Percentiles rank a stretch among this genome's conserved stretches.
These are phyloP conservation scores for Siphamia tubifer DNA, from an alignment of 2,113 vertebrate genomes.

Conservation along the genomic window DNA sequence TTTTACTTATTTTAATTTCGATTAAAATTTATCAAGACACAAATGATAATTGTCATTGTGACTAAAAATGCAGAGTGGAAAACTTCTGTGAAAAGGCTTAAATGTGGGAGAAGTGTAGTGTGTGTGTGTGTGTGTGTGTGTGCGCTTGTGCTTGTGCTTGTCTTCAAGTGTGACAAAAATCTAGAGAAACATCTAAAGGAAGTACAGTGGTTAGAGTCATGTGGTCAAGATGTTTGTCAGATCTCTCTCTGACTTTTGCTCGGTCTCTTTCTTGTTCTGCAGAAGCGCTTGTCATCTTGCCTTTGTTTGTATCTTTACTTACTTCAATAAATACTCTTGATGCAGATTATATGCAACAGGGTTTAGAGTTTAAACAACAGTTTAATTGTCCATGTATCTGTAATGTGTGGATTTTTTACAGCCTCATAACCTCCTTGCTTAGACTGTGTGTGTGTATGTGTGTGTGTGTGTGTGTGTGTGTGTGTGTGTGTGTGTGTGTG, in stretches of 20 bases:
- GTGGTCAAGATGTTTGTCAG: conserved; percentile 75
- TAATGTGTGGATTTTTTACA: background rate
- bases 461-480: background rate
- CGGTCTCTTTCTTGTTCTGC: conserved; percentile 49
- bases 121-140: background rate
- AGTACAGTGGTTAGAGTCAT: conserved; percentile 76
- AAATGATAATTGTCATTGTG: conserved; percentile 1
- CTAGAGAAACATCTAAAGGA: conserved; percentile 73
- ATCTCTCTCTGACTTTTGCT: conserved; percentile 33
- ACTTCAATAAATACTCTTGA: background rate
- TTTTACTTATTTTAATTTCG: background rate
- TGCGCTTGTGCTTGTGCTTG: background rate
- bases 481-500: background rate
- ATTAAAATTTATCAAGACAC: background rate
- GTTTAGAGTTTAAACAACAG: background rate
- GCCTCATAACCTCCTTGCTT: conserved; percentile 12
- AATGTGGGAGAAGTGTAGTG: background rate
- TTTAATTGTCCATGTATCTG: background rate
- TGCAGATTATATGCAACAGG: no score
- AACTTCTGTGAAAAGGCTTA: conserved; percentile 26
- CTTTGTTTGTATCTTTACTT: background rate
- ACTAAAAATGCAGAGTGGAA: conserved; percentile 23
- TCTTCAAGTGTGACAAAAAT: conserved; percentile 57
- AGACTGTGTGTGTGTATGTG: background rate
- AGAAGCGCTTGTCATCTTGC: background rate